Evolutionary conservation across 92 coral and sea anemone species (phyloP).

Genomic region (Porites rus): DNA sequence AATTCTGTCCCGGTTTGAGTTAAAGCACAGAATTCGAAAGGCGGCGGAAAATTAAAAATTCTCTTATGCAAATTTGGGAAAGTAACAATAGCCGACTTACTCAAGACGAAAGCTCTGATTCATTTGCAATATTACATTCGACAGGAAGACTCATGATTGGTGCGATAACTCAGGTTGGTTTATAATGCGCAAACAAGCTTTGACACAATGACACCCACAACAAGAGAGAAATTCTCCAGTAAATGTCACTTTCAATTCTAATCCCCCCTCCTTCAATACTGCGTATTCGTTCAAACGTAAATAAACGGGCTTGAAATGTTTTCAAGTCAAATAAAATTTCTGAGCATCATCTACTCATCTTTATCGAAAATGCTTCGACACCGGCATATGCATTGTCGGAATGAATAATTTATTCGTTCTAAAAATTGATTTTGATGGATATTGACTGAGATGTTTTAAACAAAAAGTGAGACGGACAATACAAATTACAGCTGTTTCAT

Average conservation of each 20-base stretch:
- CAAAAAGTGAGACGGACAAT: neutral
- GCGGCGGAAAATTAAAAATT: neutral
- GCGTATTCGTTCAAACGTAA: neutral
- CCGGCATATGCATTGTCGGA: neutral
- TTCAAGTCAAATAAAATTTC: neutral
- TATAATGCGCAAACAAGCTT: conserved; percentile 14
- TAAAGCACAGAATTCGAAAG: neutral
- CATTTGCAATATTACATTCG: conserved; percentile 2
- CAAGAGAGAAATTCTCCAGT: neutral
- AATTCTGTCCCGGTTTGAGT: neutral
- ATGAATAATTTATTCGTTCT: conserved; percentile 23
- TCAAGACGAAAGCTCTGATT: neutral
- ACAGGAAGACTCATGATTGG: conserved; percentile 24
- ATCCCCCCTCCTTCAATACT: neutral
- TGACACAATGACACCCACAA: conserved; percentile 7
- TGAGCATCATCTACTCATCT: conserved; percentile 1
- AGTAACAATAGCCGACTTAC: conserved; percentile 33
- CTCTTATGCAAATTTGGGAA: conserved; percentile 31
- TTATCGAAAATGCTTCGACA: neutral
- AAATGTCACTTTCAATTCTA: neutral
- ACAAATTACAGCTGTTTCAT: neutral
- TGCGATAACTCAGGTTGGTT: neutral
- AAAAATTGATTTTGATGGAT: neutral
- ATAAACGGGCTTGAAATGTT: neutral
- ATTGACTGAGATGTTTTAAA: neutral